A percentile compares a stretch with the other conserved stretches of the same genome.
Evolutionary conservation across 2,888 invertebrate genomes (phyloP).

Genomic region (Lasioglossum malachurum): DNA sequence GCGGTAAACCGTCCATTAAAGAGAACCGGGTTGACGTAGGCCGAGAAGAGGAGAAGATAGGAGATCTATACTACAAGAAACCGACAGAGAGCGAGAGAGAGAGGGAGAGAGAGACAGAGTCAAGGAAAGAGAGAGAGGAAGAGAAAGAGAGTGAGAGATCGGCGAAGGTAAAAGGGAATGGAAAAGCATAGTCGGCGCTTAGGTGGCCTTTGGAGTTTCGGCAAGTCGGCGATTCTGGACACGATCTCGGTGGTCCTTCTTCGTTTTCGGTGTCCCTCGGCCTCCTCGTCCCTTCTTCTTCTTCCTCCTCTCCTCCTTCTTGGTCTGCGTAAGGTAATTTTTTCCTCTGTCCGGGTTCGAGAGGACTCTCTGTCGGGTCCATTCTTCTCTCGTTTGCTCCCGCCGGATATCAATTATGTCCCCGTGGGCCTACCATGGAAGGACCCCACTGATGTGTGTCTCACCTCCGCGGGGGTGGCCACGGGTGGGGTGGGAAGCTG

Average conservation of each 20-base stretch:
- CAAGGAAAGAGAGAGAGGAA: too few relatives aligned
- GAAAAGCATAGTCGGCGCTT: constrained; percentile 55
- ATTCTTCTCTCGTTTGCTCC: constrained; percentile 64
- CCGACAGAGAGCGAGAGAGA: not conserved
- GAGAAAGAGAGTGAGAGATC: not conserved
- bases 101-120: too few relatives aligned
- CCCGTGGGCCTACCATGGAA: constrained; percentile 71
- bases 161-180: not conserved
- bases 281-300: not conserved
- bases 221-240: constrained; percentile 66
- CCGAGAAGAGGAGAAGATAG: not conserved
- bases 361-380: constrained; percentile 38
- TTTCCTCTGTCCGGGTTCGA: not conserved
- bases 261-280: constrained; percentile 53
- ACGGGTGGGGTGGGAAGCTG: not conserved
- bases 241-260: constrained; percentile 76
- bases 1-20: constrained; percentile 67
- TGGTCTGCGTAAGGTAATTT: constrained; percentile 19
- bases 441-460: constrained; percentile 76
- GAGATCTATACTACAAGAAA: not conserved
- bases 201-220: constrained; percentile 70
- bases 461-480: constrained; percentile 59
- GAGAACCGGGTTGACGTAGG: constrained; percentile 28
- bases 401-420: constrained; percentile 79
- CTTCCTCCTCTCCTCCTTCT: not conserved